phyloP scores from a whole-genome alignment of 1,140 invertebrate species.

The Pissodes strobi region DNA sequence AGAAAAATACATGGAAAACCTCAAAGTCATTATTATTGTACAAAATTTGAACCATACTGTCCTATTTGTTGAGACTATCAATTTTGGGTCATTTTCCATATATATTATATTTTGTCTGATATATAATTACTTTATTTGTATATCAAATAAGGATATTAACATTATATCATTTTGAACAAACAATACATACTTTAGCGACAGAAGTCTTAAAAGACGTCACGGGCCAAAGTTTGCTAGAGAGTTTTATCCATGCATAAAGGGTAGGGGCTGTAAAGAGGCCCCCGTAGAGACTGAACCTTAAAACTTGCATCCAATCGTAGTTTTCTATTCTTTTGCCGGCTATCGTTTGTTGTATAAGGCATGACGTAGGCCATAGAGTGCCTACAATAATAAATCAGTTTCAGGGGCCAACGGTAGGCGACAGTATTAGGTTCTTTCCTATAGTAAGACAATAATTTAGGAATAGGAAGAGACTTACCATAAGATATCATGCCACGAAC shows the following conservation, averaged over 20 bases:
- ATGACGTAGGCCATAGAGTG: conserved; percentile 54
- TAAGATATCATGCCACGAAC: conserved; percentile 74
- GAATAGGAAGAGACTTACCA: conserved; percentile 64
- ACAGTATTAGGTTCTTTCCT: conserved; percentile 14
- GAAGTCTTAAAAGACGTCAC: conserved; percentile 65
- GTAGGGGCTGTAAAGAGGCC: conserved; percentile 73
- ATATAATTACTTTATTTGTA: too few relatives aligned
- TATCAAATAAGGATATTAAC: too few relatives aligned
- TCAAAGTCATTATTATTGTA: too few relatives aligned
- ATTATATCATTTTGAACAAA: too few relatives aligned
- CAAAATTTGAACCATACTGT: too few relatives aligned
- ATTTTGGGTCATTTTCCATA: too few relatives aligned
- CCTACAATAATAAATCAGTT: conserved; percentile 23
- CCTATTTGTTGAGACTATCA: too few relatives aligned
- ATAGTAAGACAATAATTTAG: conserved; percentile 53
- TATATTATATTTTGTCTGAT: too few relatives aligned
- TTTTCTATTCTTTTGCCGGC: conserved; percentile 61
- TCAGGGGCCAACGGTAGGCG: too few relatives aligned
- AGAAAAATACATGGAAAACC: too few relatives aligned
- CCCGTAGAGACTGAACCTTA: conserved; percentile 71
- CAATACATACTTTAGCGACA: conserved; percentile 69
- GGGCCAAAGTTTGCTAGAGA: conserved; percentile 68
- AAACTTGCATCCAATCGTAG: conserved; percentile 63
- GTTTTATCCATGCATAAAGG: conserved; percentile 70
- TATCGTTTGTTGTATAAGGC: conserved; percentile 58